Evolutionary conservation across 1,140 invertebrate genomes (phyloP).

Genomic region (Hyposmocoma kahamanoa): DNA sequence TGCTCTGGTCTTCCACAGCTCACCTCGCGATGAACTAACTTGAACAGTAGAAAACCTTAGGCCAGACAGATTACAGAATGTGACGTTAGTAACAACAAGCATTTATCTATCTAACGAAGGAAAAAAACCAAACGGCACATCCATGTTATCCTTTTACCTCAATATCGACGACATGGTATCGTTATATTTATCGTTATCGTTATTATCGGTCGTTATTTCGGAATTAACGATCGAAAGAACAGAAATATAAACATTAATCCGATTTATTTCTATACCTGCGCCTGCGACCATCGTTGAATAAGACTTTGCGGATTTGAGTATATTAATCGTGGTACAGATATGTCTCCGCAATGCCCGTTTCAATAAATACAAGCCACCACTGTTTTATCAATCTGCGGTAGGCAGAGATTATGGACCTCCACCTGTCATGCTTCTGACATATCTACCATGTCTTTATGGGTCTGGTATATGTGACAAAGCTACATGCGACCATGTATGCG

Average conservation of each 20-base stretch:
- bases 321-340: too few relatives aligned
- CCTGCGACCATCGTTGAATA: constrained; percentile 25
- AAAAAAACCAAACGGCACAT: constrained; percentile 9
- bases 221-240: constrained; percentile 58
- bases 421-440: too few relatives aligned
- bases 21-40: not conserved
- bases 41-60: not conserved
- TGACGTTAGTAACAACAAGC: too few relatives aligned
- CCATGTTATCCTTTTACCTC: constrained; percentile 15
- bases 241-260: constrained; percentile 61
- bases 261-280: constrained; percentile 48
- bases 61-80: too few relatives aligned
- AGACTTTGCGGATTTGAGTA: too few relatives aligned
- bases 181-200: constrained; percentile 67
- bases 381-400: too few relatives aligned
- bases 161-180: constrained; percentile 41
- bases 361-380: too few relatives aligned
- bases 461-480: too few relatives aligned
- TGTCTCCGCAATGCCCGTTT: too few relatives aligned
- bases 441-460: too few relatives aligned
- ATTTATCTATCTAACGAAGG: not conserved
- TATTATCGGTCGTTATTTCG: constrained; percentile 66
- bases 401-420: too few relatives aligned
- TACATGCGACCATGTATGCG: too few relatives aligned
- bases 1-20: not conserved